Evolutionary conservation across 2,888 invertebrate species (phyloP).

Genomic region (Capitulum mitella): DNA sequence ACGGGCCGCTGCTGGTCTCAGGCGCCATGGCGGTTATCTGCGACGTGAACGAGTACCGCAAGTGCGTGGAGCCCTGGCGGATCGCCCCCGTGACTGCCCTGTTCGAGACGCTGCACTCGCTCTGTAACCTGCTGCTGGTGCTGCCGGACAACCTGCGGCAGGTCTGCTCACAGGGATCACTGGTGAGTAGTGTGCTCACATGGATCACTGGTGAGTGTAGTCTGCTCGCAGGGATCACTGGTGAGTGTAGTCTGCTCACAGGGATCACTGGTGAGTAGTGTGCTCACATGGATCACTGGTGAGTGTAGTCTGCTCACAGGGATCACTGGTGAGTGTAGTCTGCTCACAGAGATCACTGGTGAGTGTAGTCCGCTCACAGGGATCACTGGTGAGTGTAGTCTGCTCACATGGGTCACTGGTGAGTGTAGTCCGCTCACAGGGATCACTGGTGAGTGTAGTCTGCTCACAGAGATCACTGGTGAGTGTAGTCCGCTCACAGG

Average conservation of each 20-base stretch:
- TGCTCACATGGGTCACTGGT: neutral
- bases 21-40: constrained; percentile 97
- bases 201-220: neutral
- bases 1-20: constrained; percentile 40
- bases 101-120: constrained; percentile 91
- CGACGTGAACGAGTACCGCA: constrained; percentile 94
- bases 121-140: constrained; percentile 89
- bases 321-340: neutral
- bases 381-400: neutral
- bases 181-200: constrained; percentile 57
- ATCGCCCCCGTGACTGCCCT: constrained; percentile 71
- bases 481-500: too few species aligned
- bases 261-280: neutral
- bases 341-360: too few species aligned
- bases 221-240: neutral
- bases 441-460: too few species aligned
- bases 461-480: too few species aligned
- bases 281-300: neutral
- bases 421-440: too few species aligned
- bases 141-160: constrained; percentile 94
- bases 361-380: too few species aligned
- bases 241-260: neutral
- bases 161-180: constrained; percentile 86
- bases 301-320: neutral
- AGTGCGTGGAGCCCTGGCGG: constrained; percentile 70